Evolutionary conservation across 2,888 invertebrate species (phyloP), one percentile per base, ranked within the genome.

Genomic region (Nudaria mundana): DNA sequence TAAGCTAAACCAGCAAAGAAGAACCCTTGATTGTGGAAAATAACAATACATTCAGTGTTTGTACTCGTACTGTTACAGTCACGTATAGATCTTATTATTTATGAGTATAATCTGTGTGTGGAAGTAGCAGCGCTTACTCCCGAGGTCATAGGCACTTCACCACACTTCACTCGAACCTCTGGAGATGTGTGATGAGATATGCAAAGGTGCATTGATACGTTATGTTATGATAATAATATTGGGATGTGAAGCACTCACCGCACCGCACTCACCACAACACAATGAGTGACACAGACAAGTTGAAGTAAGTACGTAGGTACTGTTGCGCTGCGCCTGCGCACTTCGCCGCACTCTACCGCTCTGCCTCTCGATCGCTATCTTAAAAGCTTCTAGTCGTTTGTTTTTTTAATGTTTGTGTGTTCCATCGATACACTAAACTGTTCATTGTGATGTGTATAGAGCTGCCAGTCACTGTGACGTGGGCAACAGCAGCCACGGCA

Each of bases 331-430:
- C 20, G 23, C 31, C 12, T 11, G 33, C 26, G 33, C 22, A 23
- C 32, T 6, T 12, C 18, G 13, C n/a, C 13, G 28, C 25, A 18
- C 37, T 22, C 29, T 14, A 3, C 40, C 31, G 26, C 26, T 24
- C 32, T 16, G 16, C 31, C n/a, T 32, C 12, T 29, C 33, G 66
- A 69, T 69, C 56, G 30, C 37, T 66, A 69, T 69, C 68, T 69
- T 69, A 69, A 69, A 69, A 69, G 69, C 59, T 53, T 63, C 41
- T 53, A 56, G 47, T 49, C 44, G 48, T 56, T 58, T 44, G 49
- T 45, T 52, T 41, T 33, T 44, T 41, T 36, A 12, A 11, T 49
- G 41, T 37, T 44, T 30, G 30, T 42, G 40, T 36, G 32, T 46
- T 34, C 29, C 32, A 29, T 34, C 29, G 30, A 29, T 40, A 30